Base-by-base conservation (phyloP, 1,140 invertebrate genomes). In the Drosophila santomea region DNA sequence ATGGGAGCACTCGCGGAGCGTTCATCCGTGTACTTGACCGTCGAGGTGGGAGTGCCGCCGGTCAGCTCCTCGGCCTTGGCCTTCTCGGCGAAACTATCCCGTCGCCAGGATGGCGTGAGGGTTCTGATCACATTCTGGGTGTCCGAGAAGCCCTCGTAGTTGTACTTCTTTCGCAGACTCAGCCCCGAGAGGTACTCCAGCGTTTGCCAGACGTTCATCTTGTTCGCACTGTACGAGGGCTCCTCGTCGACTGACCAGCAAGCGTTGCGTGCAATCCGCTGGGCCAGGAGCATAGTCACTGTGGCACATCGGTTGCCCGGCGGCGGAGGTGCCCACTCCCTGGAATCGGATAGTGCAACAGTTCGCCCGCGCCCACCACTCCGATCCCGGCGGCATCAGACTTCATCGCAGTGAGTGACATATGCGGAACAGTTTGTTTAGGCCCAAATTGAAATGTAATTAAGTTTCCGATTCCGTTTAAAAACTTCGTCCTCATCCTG, bases 141-240 rank as follows among this genome's bases (percentile, higher is more conserved):
- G 50, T 92, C 91, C 35, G 74, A 72, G 43, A 74, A 92, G 25
- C 91, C 91, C 57, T 92, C 90, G 52, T 92, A 92, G 50, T 92
- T 91, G 61, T 91, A 92, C 2, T 82, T 82, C 38, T 91, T 91
- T 10, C 91, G 90, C 3, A 90, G 68, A 52, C 69, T 92, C 0
- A 92, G 17, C 2, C 80, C 74, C 44, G 91, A 91, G 0, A 92
- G 73, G 38, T 89, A 91, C 44, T 92, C 91, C 14, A 92, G 58
- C 15, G 89, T 92, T 54, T 92, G 91, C 91, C 89, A 92, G 45
- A 92, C 91, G 62, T 92, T 92, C 91, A 92, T 92, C 60, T 80
- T 91, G 88, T 91, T 91, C 60, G 90, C 55, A 79, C 86, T 67
- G 85, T 84, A 91, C 71, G 76, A 80, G 55, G 85, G 79, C 68